A percentile compares a stretch with the other conserved stretches of the same genome.
Conservation (phyloP, 2,888 invertebrate genomes). For the Corbicula japonica region DNA sequence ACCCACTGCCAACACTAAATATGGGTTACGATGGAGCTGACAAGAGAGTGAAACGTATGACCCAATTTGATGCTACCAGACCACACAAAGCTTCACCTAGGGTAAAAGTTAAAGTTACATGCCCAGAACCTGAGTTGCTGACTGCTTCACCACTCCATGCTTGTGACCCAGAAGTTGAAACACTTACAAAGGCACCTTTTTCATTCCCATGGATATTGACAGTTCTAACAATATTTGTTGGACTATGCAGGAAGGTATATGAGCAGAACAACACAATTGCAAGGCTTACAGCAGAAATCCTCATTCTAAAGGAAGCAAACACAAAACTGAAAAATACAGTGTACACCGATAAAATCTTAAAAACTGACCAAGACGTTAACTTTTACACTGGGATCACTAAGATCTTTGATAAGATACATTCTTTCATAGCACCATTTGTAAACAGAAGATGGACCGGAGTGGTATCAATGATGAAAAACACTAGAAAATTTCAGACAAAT, state of each 20-base stretch:
- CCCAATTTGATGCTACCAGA: conserved; percentile 10
- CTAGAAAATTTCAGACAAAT: conserved; percentile 20
- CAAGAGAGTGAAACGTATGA: conserved; percentile 34
- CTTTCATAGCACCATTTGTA: conserved; percentile 41
- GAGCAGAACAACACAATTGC: conserved; percentile 19
- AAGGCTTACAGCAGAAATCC: background rate
- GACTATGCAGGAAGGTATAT: background rate
- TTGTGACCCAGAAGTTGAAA: conserved; percentile 7
- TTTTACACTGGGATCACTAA: conserved; percentile 40
- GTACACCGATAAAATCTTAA: conserved; percentile 35
- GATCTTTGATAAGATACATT: conserved; percentile 45
- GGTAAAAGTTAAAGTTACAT: background rate
- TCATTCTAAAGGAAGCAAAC: background rate
- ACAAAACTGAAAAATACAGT: conserved; percentile 2
- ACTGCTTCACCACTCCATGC: background rate
- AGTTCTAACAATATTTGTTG: conserved; percentile 3
- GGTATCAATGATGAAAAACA: conserved; percentile 22
- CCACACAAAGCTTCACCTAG: background rate
- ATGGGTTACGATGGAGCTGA: conserved; percentile 44
- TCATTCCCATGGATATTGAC: background rate
- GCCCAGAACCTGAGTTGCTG: background rate
- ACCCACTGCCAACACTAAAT: conserved; percentile 47
- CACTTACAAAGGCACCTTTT: background rate
- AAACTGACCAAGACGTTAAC: conserved; percentile 32
- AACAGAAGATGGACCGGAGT: conserved; percentile 58